Evolutionary conservation across 2,113 vertebrate species (phyloP), one percentile per base, ranked within the genome.

Genomic region (Ophthalmolycus amberensis): DNA sequence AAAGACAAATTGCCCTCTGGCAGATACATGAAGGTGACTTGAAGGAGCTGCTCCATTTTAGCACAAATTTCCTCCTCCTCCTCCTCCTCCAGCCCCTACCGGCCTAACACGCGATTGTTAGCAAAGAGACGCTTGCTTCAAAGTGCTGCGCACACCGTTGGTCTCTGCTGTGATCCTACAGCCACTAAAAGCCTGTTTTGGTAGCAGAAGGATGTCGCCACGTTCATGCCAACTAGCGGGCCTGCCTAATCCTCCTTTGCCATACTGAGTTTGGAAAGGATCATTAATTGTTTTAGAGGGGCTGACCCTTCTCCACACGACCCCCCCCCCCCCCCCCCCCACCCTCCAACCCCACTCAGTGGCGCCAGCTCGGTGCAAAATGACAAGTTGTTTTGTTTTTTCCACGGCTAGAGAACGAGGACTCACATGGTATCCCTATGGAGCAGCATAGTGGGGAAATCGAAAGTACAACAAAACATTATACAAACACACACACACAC

Each of bases 371-470:
- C 90, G 74, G 93, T 92, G 92, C 94, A 94, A 89, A 92, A 95
- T 91, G 89, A 86, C 82, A 87, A 82, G 86, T 91, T 90, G 77
- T 52, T 81, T 71, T 46, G 4, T 29, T 54, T 70, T 89, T 91
- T 90, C 90, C 94, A 94, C 87, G 79, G 93, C 95, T 92, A 92
- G 87, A 94, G 93, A 95, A 88, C 83, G 90, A 93, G 94, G 92
- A 97, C 97, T 97, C 97, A 98, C 97, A 96, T 97, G 97, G 96
- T 95, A 95, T 97, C 97, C 97, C 97, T 97, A 95, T 85, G 89
- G 93, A 95, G 96, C 95, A 93, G 96, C 94, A 94, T 95, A 96
- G 95, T 94, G 95, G 96, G 96, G 95, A 96, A 96, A 96, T 95
- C 96, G 94, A 96, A 94, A 96, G 94, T 92, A 94, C 92, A 96